These are phyloP conservation scores for Ichneumon xanthorius DNA, from an alignment of 2,888 invertebrate genomes.

Conservation along the genomic window DNA sequence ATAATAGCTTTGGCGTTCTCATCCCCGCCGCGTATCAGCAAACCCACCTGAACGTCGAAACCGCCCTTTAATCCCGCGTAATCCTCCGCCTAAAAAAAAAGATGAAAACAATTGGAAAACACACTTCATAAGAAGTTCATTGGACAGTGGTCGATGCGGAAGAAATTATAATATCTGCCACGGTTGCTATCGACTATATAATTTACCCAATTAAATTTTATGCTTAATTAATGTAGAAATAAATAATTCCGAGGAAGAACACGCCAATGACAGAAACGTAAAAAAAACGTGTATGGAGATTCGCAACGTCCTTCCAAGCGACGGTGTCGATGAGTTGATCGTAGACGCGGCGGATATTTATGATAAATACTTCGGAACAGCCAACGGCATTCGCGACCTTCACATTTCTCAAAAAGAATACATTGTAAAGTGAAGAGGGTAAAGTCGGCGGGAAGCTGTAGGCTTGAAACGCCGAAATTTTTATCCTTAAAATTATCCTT, in stretches of 20 bases:
- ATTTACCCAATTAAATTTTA: too few relatives aligned
- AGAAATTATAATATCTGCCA: neutral
- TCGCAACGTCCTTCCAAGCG: too few relatives aligned
- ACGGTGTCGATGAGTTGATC: too few relatives aligned
- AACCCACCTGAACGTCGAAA: constrained; percentile 82
- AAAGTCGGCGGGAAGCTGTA: neutral
- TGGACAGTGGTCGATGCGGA: neutral
- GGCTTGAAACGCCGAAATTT: neutral
- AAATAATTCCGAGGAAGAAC: too few relatives aligned
- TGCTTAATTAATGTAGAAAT: too few relatives aligned
- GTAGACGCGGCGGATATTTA: too few relatives aligned
- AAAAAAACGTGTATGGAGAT: too few relatives aligned
- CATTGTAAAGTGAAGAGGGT: too few relatives aligned
- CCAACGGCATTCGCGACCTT: neutral
- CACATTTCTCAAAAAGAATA: neutral
- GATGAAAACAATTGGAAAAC: neutral
- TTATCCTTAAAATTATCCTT: too few relatives aligned
- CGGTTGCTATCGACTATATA: too few relatives aligned
- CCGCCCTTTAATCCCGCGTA: constrained; percentile 84
- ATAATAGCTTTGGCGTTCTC: constrained; percentile 75
- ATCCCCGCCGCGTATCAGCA: constrained; percentile 79
- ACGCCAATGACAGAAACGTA: too few relatives aligned
- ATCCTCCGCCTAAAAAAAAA: constrained; percentile 83
- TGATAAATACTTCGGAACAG: too few relatives aligned
- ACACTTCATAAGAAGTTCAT: neutral